Evolutionary conservation across 1,140 invertebrate genomes (phyloP), one percentile per base, ranked within the genome.

Genomic region (Thalassaphorura encarpata): DNA sequence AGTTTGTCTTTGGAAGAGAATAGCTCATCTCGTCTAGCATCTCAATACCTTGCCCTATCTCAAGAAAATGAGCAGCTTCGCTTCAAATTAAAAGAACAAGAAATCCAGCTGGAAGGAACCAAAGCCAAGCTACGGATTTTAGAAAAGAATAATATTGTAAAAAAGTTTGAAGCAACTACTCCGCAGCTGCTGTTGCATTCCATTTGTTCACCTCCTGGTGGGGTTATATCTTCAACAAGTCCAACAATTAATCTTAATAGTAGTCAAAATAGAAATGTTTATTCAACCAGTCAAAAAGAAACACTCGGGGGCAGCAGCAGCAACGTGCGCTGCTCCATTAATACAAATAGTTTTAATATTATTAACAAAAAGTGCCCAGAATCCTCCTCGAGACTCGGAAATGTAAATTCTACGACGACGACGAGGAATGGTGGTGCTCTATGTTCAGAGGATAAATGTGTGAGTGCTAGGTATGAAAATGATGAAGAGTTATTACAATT

Each of bases 41-140:
- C 56, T 3, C 52, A 58, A 36, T 58, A 58, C 27, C 56, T 58
- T 33, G 56, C 56, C 24, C 49, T 58, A 2, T 58, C 40, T 31
- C 54, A 56, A 49, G 62, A 63, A 50, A 63, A 63, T 54, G 62
- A 63, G 31, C 58, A 57, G 47, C 52, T 63, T 13, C 53, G 62
- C 18, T 63, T 60, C 52, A 61, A 64, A 31, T 27, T 64, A 18
- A 59, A 58, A 39, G 56, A 61, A 36, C 57, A 61, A 41, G 62
- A 64, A 45, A 64, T 64, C 29, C 53, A 64, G 43, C 31, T 64
- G 36, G 62, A 61, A 43, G 62, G 62, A 31, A 64, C 62, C n/a
- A 61, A 59, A 56, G 62, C 62, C 5, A 55, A 46, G 21, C 46
- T 64, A 19, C 41, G 62, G 13, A 61, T 64, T 41, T 39, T 64